phyloP scores from a whole-genome alignment of 2,113 vertebrate genomes.

The Odocoileus virginianus region DNA sequence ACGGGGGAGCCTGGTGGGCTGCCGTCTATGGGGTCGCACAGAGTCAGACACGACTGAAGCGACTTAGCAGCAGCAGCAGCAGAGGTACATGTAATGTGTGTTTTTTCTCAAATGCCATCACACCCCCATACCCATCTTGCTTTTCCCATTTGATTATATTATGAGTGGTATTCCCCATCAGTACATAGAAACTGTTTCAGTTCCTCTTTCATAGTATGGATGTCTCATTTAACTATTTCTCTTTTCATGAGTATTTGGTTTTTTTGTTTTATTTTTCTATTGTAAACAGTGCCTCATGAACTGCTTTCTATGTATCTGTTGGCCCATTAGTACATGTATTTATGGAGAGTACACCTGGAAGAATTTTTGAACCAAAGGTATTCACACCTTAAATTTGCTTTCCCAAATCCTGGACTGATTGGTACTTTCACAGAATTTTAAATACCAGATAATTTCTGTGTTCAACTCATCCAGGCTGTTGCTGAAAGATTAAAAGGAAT shows the following conservation, averaged over 20 bases:
- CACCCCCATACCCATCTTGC: background rate
- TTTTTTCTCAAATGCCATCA: background rate
- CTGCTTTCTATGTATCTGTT: background rate
- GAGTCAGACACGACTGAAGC: no score
- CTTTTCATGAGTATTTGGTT: background rate
- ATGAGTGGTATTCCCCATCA: background rate
- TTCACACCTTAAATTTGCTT: background rate
- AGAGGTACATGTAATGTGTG: background rate
- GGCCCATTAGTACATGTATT: background rate
- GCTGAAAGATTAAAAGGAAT: background rate
- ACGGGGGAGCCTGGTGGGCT: background rate
- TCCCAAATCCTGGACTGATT: background rate
- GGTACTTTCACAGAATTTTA: background rate
- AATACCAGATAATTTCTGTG: conserved; percentile 1
- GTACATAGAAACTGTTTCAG: background rate
- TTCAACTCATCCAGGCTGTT: background rate
- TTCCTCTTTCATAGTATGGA: background rate
- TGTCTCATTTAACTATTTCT: background rate
- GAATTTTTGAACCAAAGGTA: background rate
- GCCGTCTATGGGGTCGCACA: background rate
- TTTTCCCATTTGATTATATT: background rate
- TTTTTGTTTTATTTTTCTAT: background rate
- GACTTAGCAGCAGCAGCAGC: no score
- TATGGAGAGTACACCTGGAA: background rate
- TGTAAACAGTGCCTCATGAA: background rate